Base-by-base conservation (phyloP, 1,140 invertebrate species). In the Leptinotarsa lineolata region DNA sequence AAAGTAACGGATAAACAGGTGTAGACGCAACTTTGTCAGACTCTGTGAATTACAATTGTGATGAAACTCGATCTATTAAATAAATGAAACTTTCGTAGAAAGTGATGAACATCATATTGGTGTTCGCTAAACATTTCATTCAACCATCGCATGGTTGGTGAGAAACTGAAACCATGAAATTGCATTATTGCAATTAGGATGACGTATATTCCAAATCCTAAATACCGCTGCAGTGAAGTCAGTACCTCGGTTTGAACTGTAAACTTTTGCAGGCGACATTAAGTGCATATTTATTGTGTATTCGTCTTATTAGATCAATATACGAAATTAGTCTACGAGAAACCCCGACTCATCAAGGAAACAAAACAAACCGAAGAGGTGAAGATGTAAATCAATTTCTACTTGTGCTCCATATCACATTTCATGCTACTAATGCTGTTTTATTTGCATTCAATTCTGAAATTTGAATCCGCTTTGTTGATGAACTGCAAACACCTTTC, bases 221-320 rank as follows among this genome's bases (percentile, higher is more conserved):
- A 54, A 54, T 4, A 54, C 13, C 15, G 2, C 48, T 54, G 48
- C n/a, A 54, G n/a, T 18, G 5, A 54, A 54, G 15, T 54, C 6
- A 54, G 48, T 18, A 3, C 16, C 48, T 54, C 16, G 6, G 48
- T 8, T 15, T 18, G 15, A 18, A 18, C 48, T 54, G 48, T 54
- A 5, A 54, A 54, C 48, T 54, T 54, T 54, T 54, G 48, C 15
- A 18, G 39, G 16, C 30, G n/a, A 45, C 15, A 67, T 46, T 11
- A 67, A 67, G 65, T 44, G 44, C 30, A 67, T 20, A 24, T 16
- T 67, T 44, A 44, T 67, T 67, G 65, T 67, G 24, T 21, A 67
- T 20, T 67, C 44, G 18, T 67, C 65, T 46, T 46, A 39, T 67
- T 67, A 39, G 6, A 67, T 18, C 65, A 44, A 46, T 45, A 39